Percentiles rank a stretch among this genome's conserved stretches.
phyloP scores from a whole-genome alignment of 37 sponge, comb jelly and placozoan species.

The Dysidea cf. avara region DNA sequence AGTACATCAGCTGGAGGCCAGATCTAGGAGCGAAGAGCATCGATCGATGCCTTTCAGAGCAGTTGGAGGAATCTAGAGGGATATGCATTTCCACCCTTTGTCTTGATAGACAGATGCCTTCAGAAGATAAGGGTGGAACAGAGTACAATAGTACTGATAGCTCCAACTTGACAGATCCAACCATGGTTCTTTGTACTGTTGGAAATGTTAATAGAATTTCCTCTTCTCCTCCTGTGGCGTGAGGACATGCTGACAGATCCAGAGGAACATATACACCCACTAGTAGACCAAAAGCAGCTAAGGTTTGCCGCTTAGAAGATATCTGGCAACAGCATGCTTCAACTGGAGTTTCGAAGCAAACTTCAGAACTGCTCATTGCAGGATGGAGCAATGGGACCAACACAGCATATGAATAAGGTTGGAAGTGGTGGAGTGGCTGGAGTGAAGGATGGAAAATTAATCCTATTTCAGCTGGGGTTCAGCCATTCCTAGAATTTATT shows the following conservation, averaged over 20 bases:
- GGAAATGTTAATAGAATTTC: conserved; percentile 11
- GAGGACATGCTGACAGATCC: neutral
- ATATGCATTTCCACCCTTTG: conserved; percentile 19
- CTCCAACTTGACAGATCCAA: conserved; percentile 13
- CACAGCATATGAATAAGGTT: neutral
- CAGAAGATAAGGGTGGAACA: neutral
- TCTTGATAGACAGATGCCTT: conserved; percentile 4
- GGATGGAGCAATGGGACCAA: conserved; percentile 1
- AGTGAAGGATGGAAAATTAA: conserved; percentile 3
- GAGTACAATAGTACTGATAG: neutral
- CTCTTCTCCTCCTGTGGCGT: neutral
- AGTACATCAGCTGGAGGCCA: conserved; percentile 16
- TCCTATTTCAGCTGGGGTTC: conserved; percentile 35
- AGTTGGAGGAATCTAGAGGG: neutral
- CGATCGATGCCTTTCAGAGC: conserved; percentile 1
- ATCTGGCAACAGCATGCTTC: neutral
- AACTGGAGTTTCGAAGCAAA: neutral
- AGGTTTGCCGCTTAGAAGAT: neutral
- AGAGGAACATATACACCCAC: conserved; percentile 3
- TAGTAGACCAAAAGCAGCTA: neutral
- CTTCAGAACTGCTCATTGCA: neutral
- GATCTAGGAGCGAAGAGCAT: conserved; percentile 11
- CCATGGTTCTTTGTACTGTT: conserved; percentile 6
- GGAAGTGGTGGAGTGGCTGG: conserved; percentile 14
- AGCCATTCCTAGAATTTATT: conserved; percentile 19